These are phyloP conservation scores for Philotrypesis tridentata DNA, from an alignment of 1,140 invertebrate species.

Conservation along the genomic window DNA sequence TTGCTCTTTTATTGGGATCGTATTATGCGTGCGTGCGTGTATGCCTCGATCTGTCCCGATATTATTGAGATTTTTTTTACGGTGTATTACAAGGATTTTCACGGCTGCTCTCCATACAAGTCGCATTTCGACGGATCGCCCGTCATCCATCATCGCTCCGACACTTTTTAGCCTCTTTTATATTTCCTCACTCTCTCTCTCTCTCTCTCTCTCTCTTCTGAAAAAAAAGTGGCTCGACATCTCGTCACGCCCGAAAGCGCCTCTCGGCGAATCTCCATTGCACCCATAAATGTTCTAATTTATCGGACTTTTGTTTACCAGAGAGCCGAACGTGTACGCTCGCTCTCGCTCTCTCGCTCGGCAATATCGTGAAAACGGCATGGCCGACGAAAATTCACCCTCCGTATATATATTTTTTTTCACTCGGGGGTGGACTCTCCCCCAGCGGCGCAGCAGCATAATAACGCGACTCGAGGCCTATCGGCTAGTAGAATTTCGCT, in stretches of 20 bases:
- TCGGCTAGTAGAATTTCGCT: background rate
- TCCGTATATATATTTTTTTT: conserved; percentile 22
- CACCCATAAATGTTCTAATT: background rate
- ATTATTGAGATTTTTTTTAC: conserved; percentile 1
- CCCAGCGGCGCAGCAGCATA: background rate
- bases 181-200: too few relatives aligned
- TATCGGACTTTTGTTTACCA: conserved; percentile 33
- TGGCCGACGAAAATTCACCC: background rate
- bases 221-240: too few relatives aligned
- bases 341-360: too few relatives aligned
- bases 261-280: background rate
- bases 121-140: background rate
- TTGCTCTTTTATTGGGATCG: background rate
- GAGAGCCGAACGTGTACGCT: background rate
- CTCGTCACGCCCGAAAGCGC: background rate
- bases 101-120: background rate
- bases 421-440: conserved; percentile 20
- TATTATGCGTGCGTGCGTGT: too few relatives aligned
- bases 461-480: background rate
- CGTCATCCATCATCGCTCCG: background rate
- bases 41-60: too few relatives aligned
- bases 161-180: conserved; percentile 19
- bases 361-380: conserved; percentile 5
- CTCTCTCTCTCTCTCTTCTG: too few relatives aligned
- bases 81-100: conserved; percentile 23